Evolutionary conservation across 2,888 invertebrate species (phyloP), one percentile per base, ranked within the genome.

Genomic region (Drosophila rellima): DNA sequence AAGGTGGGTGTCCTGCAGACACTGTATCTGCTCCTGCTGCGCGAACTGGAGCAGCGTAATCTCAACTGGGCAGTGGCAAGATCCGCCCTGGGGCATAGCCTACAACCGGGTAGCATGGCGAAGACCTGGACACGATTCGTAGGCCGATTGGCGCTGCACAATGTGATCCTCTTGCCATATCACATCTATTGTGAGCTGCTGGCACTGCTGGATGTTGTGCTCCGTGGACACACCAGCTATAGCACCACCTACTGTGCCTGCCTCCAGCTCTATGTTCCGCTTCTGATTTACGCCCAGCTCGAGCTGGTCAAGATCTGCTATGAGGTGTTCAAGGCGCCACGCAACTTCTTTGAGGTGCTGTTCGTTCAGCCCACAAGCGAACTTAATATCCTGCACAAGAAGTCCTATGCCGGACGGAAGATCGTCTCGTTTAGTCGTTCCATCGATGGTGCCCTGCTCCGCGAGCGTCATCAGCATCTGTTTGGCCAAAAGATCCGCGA

Each of bases 51-150:
- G 17, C 87, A 89, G 18, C 78, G 92, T 2, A 90, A 92, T 68
- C 79, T 92, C 1, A 92, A 42, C 68, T 90, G 47, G 93, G 92
- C 78, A 90, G 93, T 90, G 17, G 88, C 93, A 1, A 74, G 93
- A 0, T 82, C 90, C 42, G 93, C 94, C 0, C 63, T 93, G 1
- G 70, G 91, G 0, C 82, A 89, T 8, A 93, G 93, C 1, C 72
- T 93, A 13, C 92, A 94, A 74, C 93, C 94, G 0, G 82, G 90
- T 4, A 93, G 93, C 71, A 70, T 94, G 15, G 44, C 90, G 1
- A 91, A 87, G 48, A 86, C 89, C 11, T 78, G 89, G 47, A 72
- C 93, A 0, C 89, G 87, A 26, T 85, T 91, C 33, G 29, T 92
- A 2, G 93, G 92, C 92, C 91, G 90, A 15, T 62, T 90, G 11